Conservation (phyloP, 2,797 vertebrate species). For the Chromobotia macracanthus region DNA sequence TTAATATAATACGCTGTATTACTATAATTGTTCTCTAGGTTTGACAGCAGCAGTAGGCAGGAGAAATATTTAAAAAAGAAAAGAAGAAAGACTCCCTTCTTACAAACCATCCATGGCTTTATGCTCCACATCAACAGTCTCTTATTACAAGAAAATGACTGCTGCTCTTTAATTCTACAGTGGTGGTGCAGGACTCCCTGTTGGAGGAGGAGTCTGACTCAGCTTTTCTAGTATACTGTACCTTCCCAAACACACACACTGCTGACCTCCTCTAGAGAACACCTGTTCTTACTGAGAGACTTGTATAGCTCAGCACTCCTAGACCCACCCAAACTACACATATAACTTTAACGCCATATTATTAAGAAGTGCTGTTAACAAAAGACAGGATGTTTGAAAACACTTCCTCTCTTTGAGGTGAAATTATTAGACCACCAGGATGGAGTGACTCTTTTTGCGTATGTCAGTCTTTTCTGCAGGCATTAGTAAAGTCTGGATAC, state of each 20-base stretch:
- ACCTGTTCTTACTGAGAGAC: slow-evolving; percentile 55
- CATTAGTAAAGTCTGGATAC: too few relatives aligned
- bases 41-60: slow-evolving; percentile 12
- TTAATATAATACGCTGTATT: neutral
- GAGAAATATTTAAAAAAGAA: slow-evolving; percentile 28
- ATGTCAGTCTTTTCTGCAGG: neutral
- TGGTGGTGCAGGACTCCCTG: slow-evolving; percentile 41
- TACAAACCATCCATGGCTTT: slow-evolving; percentile 35
- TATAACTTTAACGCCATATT: slow-evolving; percentile 25
- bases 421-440: slow-evolving; percentile 11
- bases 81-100: slow-evolving; percentile 31
- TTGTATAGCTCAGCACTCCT: slow-evolving; percentile 50
- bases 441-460: neutral
- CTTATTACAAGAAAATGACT: slow-evolving; percentile 61
- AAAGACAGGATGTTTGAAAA: slow-evolving; percentile 27
- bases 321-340: slow-evolving; percentile 17
- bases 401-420: slow-evolving; percentile 3
- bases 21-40: neutral
- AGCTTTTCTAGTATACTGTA: slow-evolving; percentile 51
- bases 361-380: slow-evolving; percentile 22
- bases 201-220: slow-evolving; percentile 52
- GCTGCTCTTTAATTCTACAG: slow-evolving; percentile 49
- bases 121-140: slow-evolving; percentile 51
- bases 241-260: slow-evolving; percentile 27
- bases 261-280: slow-evolving; percentile 30